A percentile compares a stretch with the other conserved stretches of the same genome.
These are phyloP conservation scores for Hippocampus comes DNA, from an alignment of 2,113 vertebrate genomes.

Conservation along the genomic window DNA sequence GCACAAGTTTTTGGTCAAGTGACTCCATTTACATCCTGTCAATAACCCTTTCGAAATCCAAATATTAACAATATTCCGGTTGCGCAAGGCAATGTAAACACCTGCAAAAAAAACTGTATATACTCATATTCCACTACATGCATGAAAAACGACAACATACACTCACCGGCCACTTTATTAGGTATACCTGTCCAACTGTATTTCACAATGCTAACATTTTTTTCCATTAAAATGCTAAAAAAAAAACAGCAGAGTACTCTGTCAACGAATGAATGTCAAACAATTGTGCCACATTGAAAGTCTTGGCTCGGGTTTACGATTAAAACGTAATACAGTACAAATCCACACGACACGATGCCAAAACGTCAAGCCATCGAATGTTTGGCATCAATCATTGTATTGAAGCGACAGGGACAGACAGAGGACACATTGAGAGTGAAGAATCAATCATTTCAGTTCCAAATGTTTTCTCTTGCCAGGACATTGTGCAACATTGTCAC, in stretches of 20 bases:
- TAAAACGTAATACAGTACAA: slow-evolving; percentile 37
- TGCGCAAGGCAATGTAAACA: no score
- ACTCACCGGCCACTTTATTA: no score
- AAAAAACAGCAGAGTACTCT: slow-evolving; percentile 22
- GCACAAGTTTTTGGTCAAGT: background rate
- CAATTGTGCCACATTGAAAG: slow-evolving; percentile 45
- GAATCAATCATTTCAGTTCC: background rate
- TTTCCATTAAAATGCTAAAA: slow-evolving; percentile 13
- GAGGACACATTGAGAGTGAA: background rate
- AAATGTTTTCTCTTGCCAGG: slow-evolving; percentile 9
- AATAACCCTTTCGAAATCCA: no score
- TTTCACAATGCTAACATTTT: background rate
- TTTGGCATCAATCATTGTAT: slow-evolving; percentile 29
- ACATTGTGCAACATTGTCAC: slow-evolving; percentile 15
- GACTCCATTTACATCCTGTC: no score
- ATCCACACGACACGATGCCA: slow-evolving; percentile 46
- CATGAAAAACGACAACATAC: background rate
- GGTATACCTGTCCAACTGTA: no score
- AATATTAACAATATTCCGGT: no score
- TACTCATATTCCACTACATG: background rate
- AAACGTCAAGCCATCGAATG: slow-evolving; percentile 46
- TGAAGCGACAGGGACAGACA: slow-evolving; percentile 7
- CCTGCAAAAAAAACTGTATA: no score
- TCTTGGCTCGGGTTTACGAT: slow-evolving; percentile 34
- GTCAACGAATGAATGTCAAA: slow-evolving; percentile 39